These are phyloP conservation scores for Trissolcus japonicus DNA, from an alignment of 2,888 invertebrate species.

Conservation along the genomic window DNA sequence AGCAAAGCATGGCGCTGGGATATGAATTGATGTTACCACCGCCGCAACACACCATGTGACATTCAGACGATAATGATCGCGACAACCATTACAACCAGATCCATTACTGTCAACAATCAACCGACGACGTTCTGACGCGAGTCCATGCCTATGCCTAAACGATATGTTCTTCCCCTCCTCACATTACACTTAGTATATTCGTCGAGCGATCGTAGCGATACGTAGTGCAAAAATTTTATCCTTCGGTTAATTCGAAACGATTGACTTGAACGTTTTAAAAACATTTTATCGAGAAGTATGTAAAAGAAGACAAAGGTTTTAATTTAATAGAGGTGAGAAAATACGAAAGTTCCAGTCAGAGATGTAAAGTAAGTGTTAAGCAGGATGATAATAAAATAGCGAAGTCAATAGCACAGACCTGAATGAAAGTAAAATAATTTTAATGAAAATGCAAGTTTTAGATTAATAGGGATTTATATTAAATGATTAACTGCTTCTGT, in stretches of 20 bases:
- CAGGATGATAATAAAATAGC: too few species aligned
- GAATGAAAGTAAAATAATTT: too few species aligned
- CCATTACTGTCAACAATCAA: conserved; percentile 64
- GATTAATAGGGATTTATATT: too few species aligned
- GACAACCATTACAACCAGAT: conserved; percentile 60
- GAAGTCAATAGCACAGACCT: too few species aligned
- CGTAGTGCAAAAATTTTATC: conserved; percentile 35
- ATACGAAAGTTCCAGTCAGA: background rate
- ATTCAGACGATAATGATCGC: conserved; percentile 61
- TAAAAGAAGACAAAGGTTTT: too few species aligned
- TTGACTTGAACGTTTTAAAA: too few species aligned
- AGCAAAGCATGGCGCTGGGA: conserved; percentile 66
- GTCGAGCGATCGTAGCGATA: conserved; percentile 19
- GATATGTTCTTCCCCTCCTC: conserved; percentile 11
- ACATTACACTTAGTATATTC: conserved; percentile 9
- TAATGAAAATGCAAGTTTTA: too few species aligned
- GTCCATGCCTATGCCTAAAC: conserved; percentile 70
- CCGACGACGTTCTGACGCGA: conserved; percentile 67
- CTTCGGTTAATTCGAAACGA: too few species aligned
- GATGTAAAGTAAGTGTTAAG: too few species aligned
- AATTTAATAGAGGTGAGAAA: background rate
- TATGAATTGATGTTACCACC: conserved; percentile 73
- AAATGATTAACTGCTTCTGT: too few species aligned
- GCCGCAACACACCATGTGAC: conserved; percentile 74
- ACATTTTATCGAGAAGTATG: too few species aligned